Evolutionary conservation across 2,113 vertebrate genomes (phyloP).

Genomic region (Myotis yumanensis): DNA sequence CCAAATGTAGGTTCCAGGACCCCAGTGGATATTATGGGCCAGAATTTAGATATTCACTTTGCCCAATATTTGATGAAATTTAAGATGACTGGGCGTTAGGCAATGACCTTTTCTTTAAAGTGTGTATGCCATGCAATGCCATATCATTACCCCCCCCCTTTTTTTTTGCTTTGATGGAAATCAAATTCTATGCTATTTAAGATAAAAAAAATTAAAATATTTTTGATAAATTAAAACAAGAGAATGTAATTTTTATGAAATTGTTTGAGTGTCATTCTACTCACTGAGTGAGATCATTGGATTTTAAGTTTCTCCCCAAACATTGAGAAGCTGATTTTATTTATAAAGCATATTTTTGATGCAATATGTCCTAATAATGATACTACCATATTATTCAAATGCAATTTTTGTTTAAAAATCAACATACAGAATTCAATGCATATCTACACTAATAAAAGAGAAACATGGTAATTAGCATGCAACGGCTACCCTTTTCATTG

Average conservation of each 20-base stretch:
- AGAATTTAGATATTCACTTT: constrained; percentile 66
- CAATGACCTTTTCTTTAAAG: constrained; percentile 78
- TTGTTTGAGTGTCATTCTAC: neutral
- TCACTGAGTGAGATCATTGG: neutral
- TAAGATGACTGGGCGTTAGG: constrained; percentile 65
- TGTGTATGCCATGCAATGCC: neutral
- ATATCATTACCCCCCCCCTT: neutral
- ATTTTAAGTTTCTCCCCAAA: neutral
- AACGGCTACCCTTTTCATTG: too few species aligned
- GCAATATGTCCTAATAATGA: neutral
- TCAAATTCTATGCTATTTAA: neutral
- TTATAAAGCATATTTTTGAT: constrained; percentile 10
- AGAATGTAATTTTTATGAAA: neutral
- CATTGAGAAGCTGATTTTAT: neutral
- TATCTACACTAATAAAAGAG: too few species aligned
- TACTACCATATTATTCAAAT: neutral
- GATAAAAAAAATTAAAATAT: constrained; percentile 25
- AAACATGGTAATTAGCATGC: too few species aligned
- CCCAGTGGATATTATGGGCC: constrained; percentile 56
- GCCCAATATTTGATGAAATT: constrained; percentile 75
- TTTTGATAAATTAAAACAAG: constrained; percentile 28
- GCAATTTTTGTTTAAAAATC: neutral
- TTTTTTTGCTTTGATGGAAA: constrained; percentile 46
- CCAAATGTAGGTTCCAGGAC: constrained; percentile 71
- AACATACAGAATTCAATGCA: neutral